Percentiles rank a stretch among this genome's conserved stretches.
Conservation (phyloP, 2,113 vertebrate species). For the Coturnix japonica region DNA sequence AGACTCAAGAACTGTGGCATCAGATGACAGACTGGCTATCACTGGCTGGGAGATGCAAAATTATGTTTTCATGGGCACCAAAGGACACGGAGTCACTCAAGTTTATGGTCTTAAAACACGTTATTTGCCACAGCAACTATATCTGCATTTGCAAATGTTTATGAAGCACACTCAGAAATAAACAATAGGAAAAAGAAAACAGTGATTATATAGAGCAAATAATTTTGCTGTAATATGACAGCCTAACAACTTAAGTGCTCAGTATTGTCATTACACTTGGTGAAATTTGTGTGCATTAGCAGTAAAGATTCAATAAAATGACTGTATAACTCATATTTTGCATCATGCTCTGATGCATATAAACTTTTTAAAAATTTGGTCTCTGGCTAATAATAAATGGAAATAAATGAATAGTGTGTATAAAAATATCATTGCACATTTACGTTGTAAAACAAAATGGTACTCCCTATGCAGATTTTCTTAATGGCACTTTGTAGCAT, state of each 20-base stretch:
- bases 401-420: slow-evolving; percentile 47
- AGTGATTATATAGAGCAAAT: slow-evolving; percentile 76
- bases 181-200: slow-evolving; percentile 71
- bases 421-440: slow-evolving; percentile 23
- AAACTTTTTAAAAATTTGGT: slow-evolving; percentile 18
- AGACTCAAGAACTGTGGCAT: neutral
- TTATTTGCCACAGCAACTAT: slow-evolving; percentile 55
- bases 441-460: neutral
- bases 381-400: slow-evolving; percentile 47
- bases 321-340: slow-evolving; percentile 76
- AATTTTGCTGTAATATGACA: slow-evolving; percentile 82
- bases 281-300: slow-evolving; percentile 78
- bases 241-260: slow-evolving; percentile 81
- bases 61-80: neutral
- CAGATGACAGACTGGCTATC: neutral
- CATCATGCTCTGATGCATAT: slow-evolving; percentile 55
- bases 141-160: slow-evolving; percentile 64
- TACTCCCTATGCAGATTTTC: neutral
- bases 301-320: slow-evolving; percentile 77
- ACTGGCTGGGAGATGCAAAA: neutral
- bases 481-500: neutral
- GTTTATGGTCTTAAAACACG: slow-evolving; percentile 44
- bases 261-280: slow-evolving; percentile 78
- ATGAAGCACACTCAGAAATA: slow-evolving; percentile 71
- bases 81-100: slow-evolving; percentile 32